Evolutionary conservation across 2,113 vertebrate species (phyloP), one percentile per base, ranked within the genome.

Genomic region (Siniperca knerii): DNA sequence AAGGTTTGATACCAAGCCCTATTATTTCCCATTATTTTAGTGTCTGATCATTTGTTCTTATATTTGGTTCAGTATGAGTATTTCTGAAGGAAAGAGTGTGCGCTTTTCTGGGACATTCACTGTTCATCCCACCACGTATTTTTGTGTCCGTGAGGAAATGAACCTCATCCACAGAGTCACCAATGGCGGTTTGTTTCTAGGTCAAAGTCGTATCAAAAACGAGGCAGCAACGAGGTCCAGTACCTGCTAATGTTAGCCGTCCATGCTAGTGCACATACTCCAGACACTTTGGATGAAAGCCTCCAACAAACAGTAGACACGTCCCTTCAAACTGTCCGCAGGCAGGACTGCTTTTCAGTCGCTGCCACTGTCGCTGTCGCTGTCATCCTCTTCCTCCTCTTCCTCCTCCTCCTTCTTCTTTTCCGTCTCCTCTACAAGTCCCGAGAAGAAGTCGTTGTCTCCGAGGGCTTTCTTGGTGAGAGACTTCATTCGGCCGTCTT

Each of bases 381-480:
- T 79, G 0, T 92, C 89, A 0, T 69, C 71, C 8, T 78, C 88
- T 0, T 92, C 83, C 0, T 90, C 79, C 0, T 90, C 88, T 0
- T 85, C 65, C 0, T 90, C 84, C 0, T 66, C 86, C 0, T 75
- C 58, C 1, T 92, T 57, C 2, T 87, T 69, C 20, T 86, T 71
- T 13, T 92, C 89, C 0, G 79, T 54, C 15, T 93, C 92, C n/a
- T 95, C 94, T 4, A 86, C 67, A 0, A 95, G 92, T 77, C 95
- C 95, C 0, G 97, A 93, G 62, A 98, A 99, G 92, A 99, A 99
- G 87, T 98, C 97, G 10, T 96, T 95, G 0, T 95, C 93, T 33
- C 97, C 97, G 21, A 89, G 81, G 0, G 98, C 98, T 82, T 99
- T 99, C 82, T 94, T 94, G 84, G 96, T 97, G 33, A 99, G 95